Evolutionary conservation across 2,797 vertebrate genomes (phyloP).

Genomic region (Diplodus puntazzo): DNA sequence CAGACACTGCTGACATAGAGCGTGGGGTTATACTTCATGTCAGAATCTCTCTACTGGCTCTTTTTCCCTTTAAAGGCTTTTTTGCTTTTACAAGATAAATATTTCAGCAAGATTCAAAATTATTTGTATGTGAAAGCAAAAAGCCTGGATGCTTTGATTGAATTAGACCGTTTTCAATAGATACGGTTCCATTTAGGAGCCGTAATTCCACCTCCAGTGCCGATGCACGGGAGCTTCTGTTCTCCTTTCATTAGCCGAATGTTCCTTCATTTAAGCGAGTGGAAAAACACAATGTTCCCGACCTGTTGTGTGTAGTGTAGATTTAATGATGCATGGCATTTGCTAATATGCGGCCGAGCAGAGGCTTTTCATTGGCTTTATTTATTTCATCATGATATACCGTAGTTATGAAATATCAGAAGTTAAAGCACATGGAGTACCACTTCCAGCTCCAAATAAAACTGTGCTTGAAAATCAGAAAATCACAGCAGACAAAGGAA

Average conservation of each 20-base stretch:
- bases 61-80: neutral
- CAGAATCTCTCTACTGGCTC: too few relatives aligned
- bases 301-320: neutral
- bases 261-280: conserved; percentile 2
- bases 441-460: neutral
- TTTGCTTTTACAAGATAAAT: conserved; percentile 14
- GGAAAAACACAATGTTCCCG: neutral
- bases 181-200: neutral
- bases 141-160: conserved; percentile 2
- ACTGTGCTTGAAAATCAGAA: too few relatives aligned
- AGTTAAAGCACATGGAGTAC: neutral
- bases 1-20: conserved; percentile 11
- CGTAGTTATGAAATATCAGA: neutral
- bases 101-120: neutral
- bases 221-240: neutral
- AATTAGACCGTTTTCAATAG: neutral
- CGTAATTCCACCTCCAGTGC: neutral
- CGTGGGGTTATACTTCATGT: neutral
- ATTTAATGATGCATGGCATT: conserved; percentile 23
- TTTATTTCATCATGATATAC: conserved; percentile 7
- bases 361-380: neutral
- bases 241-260: conserved; percentile 11
- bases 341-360: neutral
- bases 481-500: neutral
- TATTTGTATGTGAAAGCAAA: neutral